A percentile compares a stretch with the other conserved stretches of the same genome.
These are phyloP conservation scores for Alosa sapidissima DNA, from an alignment of 2,797 vertebrate species.

Conservation along the genomic window DNA sequence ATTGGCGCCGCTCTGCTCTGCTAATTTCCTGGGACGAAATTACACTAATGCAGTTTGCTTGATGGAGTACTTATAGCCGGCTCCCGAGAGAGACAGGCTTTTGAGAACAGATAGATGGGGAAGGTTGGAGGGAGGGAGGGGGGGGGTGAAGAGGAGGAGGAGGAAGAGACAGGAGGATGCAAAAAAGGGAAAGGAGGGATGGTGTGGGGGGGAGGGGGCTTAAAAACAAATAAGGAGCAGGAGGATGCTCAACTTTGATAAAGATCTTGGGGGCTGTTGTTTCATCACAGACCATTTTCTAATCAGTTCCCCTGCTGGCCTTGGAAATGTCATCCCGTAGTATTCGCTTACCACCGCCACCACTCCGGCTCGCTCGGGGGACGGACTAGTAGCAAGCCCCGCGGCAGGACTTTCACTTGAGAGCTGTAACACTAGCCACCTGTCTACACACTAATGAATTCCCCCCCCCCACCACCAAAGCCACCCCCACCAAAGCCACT, in stretches of 20 bases:
- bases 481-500: conserved; percentile 37
- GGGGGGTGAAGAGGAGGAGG: conserved; percentile 35
- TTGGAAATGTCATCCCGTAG: conserved; percentile 72
- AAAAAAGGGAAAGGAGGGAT: conserved; percentile 18
- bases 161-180: conserved; percentile 20
- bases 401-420: conserved; percentile 66
- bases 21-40: conserved; percentile 86
- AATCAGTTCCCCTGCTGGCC: conserved; percentile 74
- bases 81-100: conserved; percentile 76
- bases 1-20: conserved; percentile 85
- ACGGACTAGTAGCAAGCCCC: background rate
- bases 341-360: conserved; percentile 67
- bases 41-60: conserved; percentile 85
- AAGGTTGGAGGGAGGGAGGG: conserved; percentile 21
- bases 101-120: conserved; percentile 65
- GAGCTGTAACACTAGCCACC: conserved; percentile 75
- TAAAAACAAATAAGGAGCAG: conserved; percentile 39
- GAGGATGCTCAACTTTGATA: conserved; percentile 75
- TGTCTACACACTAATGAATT: conserved; percentile 79
- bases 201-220: conserved; percentile 22
- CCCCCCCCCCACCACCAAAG: conserved; percentile 51
- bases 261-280: conserved; percentile 75
- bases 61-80: conserved; percentile 81
- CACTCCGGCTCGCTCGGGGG: background rate
- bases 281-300: conserved; percentile 78